A percentile compares a stretch with the other conserved stretches of the same genome.
These are phyloP conservation scores for Ostrea denselamellosa DNA, from an alignment of 1,140 invertebrate genomes.

Conservation along the genomic window DNA sequence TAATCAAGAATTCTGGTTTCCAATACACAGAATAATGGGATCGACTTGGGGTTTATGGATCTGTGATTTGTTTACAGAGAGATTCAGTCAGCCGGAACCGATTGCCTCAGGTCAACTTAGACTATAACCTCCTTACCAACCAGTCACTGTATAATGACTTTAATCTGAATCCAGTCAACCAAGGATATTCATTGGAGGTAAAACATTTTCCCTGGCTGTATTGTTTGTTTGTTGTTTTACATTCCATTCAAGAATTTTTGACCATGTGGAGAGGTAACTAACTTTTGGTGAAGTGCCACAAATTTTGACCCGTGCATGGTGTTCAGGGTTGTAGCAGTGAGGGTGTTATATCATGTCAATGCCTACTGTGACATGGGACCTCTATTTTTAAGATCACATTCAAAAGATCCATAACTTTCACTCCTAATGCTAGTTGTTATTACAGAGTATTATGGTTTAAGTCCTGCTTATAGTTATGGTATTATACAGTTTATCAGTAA, in stretches of 20 bases:
- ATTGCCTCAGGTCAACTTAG: conserved; percentile 25
- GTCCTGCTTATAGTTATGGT: too few species aligned
- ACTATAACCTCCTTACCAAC: conserved; percentile 25
- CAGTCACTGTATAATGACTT: conserved; percentile 36
- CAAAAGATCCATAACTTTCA: too few species aligned
- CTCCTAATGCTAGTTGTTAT: too few species aligned
- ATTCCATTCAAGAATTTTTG: background rate
- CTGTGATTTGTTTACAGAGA: background rate
- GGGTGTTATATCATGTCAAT: too few species aligned
- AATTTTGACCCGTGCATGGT: too few species aligned
- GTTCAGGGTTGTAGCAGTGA: too few species aligned
- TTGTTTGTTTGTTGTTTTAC: background rate
- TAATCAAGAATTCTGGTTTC: too few species aligned
- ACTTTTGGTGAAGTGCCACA: too few species aligned
- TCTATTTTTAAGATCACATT: too few species aligned
- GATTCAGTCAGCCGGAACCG: conserved; percentile 26
- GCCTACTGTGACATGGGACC: too few species aligned
- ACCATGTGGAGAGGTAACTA: background rate
- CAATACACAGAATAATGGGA: background rate
- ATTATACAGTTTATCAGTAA: too few species aligned
- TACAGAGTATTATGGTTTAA: too few species aligned
- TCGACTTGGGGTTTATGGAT: background rate
- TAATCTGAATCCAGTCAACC: background rate
- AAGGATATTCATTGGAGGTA: conserved; percentile 12
- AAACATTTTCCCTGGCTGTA: background rate